A percentile compares a stretch with the other conserved stretches of the same genome.
Evolutionary conservation across 2,113 vertebrate genomes (phyloP).

Genomic region (Eurystomus gularis): DNA sequence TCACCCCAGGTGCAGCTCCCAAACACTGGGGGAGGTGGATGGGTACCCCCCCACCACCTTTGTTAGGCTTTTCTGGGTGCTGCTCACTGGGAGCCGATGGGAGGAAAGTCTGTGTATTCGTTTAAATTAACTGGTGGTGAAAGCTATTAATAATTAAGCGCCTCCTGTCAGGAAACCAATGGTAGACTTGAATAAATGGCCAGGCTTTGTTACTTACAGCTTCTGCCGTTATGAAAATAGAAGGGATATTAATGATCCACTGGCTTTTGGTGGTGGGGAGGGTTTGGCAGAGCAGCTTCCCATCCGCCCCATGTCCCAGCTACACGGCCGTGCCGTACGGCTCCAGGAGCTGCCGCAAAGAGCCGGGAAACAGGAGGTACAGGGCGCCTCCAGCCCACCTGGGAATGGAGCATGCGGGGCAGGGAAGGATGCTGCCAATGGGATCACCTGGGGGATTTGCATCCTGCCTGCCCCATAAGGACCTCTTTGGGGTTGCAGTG

Average conservation of each 20-base stretch:
- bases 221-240: neutral
- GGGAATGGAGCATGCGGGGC: rapidly evolving
- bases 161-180: conserved; percentile 40
- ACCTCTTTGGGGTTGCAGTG: rapidly evolving
- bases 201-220: conserved; percentile 39
- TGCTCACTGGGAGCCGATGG: rapidly evolving
- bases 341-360: rapidly evolving
- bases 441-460: neutral
- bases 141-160: conserved; percentile 48
- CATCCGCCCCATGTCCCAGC: rapidly evolving
- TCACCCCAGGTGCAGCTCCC: neutral
- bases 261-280: neutral
- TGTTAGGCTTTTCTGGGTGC: neutral
- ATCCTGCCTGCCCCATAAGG: neutral
- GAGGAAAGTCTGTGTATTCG: neutral
- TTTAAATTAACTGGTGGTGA: conserved; percentile 24
- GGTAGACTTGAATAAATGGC: conserved; percentile 12
- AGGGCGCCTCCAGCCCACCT: too few species aligned
- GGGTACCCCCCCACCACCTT: neutral
- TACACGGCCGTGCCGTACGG: rapidly evolving
- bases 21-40: rapidly evolving
- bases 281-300: neutral
- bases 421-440: neutral
- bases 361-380: too few species aligned
- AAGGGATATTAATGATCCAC: neutral